A percentile compares a stretch with the other conserved stretches of the same genome.
Evolutionary conservation across 1,140 invertebrate species (phyloP).

Genomic region (Platyura marginata): DNA sequence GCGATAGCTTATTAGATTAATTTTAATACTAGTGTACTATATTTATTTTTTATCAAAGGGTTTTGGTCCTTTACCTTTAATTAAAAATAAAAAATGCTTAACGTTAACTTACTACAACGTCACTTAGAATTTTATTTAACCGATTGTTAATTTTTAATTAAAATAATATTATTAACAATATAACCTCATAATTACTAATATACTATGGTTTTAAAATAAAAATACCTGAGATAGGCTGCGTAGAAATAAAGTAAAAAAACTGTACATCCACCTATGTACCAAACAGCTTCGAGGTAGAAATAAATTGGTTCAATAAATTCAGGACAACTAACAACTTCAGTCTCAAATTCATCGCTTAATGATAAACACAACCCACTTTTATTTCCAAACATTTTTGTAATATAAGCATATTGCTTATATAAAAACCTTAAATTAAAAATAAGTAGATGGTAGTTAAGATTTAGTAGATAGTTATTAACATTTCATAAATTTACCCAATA

Average conservation of each 20-base stretch:
- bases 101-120: too few species aligned
- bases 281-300: constrained; percentile 22
- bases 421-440: background rate
- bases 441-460: background rate
- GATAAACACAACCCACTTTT: background rate
- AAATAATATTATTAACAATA: too few species aligned
- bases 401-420: background rate
- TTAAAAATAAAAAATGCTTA: too few species aligned
- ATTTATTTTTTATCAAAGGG: background rate
- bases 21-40: background rate
- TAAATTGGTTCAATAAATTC: constrained; percentile 13
- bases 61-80: too few species aligned
- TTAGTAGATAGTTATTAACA: background rate
- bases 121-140: too few species aligned
- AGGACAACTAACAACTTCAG: constrained; percentile 5
- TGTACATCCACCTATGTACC: constrained; percentile 20
- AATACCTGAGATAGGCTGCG: constrained; percentile 14
- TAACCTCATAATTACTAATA: too few species aligned
- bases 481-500: constrained; percentile 18
- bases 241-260: constrained; percentile 20
- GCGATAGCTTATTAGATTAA: background rate
- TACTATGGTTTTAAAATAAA: too few species aligned
- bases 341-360: too few species aligned
- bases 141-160: too few species aligned
- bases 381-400: background rate